Conservation (phyloP, 2,113 vertebrate species). For the Megaceryle torquata region DNA sequence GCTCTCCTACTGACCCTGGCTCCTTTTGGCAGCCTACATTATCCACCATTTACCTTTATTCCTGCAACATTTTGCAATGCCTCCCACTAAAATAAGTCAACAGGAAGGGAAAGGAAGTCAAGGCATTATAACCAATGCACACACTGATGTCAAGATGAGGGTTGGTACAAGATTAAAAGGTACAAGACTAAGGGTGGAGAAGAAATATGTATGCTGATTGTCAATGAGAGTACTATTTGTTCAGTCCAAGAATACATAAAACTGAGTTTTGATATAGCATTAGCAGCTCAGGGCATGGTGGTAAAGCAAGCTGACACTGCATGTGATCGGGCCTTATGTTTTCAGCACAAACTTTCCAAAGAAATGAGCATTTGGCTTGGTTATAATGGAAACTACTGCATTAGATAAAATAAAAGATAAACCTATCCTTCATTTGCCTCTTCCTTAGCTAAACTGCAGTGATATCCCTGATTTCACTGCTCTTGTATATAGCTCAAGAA, state of each 20-base stretch:
- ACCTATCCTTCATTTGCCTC: neutral
- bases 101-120: neutral
- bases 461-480: neutral
- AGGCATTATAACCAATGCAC: neutral
- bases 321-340: neutral
- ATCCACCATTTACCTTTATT: neutral
- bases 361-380: neutral
- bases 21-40: neutral
- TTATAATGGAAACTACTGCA: neutral
- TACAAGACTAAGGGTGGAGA: neutral
- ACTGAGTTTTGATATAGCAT: neutral
- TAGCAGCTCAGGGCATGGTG: neutral
- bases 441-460: neutral
- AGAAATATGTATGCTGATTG: neutral
- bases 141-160: neutral
- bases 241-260: neutral
- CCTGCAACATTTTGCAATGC: neutral
- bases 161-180: neutral
- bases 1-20: neutral
- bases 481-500: neutral
- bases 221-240: neutral
- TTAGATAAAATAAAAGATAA: neutral
- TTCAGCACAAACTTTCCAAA: neutral
- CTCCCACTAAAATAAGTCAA: neutral
- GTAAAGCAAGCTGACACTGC: neutral